Conservation (phyloP, 2,797 vertebrate genomes). For the Gastrophryne carolinensis region DNA sequence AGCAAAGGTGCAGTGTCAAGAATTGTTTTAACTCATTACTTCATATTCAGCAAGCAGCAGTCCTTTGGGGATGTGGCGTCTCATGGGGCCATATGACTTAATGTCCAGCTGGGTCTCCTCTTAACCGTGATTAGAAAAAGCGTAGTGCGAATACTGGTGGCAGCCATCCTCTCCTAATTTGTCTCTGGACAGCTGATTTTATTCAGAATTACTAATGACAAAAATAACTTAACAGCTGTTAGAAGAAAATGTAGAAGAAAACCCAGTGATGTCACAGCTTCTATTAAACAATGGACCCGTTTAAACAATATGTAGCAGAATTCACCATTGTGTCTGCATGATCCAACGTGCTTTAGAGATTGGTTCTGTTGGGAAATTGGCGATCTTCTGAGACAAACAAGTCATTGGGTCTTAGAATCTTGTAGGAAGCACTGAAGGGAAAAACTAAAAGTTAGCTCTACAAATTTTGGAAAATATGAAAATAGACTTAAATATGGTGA, state of each 20-base stretch:
- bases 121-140: background rate
- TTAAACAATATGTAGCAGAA: background rate
- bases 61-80: background rate
- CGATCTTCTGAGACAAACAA: background rate
- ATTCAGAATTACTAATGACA: background rate
- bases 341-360: background rate
- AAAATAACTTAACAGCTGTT: background rate
- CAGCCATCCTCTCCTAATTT: background rate
- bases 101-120: background rate
- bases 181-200: background rate
- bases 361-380: background rate
- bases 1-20: background rate
- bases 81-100: background rate
- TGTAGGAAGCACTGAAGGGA: background rate
- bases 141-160: too few species aligned
- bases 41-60: background rate
- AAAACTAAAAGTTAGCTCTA: too few species aligned
- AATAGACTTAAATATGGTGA: too few species aligned
- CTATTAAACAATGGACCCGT: background rate
- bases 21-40: background rate
- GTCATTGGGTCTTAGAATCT: background rate
- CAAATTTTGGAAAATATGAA: too few species aligned
- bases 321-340: background rate
- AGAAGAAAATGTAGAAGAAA: background rate
- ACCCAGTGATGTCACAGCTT: background rate